Base-by-base conservation (phyloP, 2,888 invertebrate species). In the Trachelus tabidus region DNA sequence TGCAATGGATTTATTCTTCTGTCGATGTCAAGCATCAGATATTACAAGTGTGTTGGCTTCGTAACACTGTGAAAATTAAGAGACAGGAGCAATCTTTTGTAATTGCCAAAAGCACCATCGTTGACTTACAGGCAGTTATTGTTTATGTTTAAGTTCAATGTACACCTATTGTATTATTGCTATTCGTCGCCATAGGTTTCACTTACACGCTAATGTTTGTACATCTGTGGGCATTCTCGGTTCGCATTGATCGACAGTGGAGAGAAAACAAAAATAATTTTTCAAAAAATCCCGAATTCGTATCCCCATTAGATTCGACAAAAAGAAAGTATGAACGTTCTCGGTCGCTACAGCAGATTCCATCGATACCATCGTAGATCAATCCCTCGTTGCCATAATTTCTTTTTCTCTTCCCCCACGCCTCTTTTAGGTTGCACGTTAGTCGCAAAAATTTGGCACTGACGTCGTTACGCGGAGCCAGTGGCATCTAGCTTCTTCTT, bases 111-210 rank as follows among this genome's bases (percentile, higher is more conserved):
- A 82, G 83, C 83, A 86, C 81, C 85, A 83, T 76, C 81, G 73
- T 75, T 77, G 79, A 85, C 82, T 81, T 81, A 83, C 82, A 79
- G 81, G 83, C 81, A 80, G 77, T 83, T 80, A 79, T 79, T 79
- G 79, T 81, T 69, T 56, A 56, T 56, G 56, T 9, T 56, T 56
- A 23, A 80, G 79, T 82, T 78, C 80, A 87, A 87, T 86, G 84
- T 88, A 89, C 87, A 89, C 83, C 83, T 89, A 89, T 82, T 79
- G 73, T 84, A 84, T 89, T 89, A 88, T 89, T 89, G 88, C 88
- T 89, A 89, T 88, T 85, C 79, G 79, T 88, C 87, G 86, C 85
- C 85, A 82, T 85, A 83, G 83, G 78, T 86, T 83, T 56, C 85
- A 78, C 78, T 78, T 78, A 78, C 56, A 40, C n/a, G 34, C 78